Base-by-base conservation (phyloP, 30 jellyfish, hydroid and myxozoan species). In the Clytia hemisphaerica region DNA sequence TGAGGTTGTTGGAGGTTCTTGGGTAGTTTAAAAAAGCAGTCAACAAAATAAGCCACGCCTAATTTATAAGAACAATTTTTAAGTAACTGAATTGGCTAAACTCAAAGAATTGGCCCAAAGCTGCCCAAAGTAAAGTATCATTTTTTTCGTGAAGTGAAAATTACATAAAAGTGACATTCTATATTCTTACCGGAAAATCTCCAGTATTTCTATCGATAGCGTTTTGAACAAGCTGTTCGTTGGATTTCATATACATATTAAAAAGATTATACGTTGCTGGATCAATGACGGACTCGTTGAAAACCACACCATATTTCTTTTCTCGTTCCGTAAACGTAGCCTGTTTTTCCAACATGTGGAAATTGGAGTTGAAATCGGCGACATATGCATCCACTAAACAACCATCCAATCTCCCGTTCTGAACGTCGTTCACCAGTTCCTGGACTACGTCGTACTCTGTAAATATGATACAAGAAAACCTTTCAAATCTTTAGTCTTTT, bases 101-200 rank as follows among this genome's bases (percentile, higher is more conserved):
- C n/a, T n/a, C n/a, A n/a, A n/a, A n/a, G n/a, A n/a, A n/a, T n/a
- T n/a, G n/a, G n/a, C n/a, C n/a, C n/a, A n/a, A n/a, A n/a, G n/a
- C n/a, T n/a, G n/a, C n/a, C n/a, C n/a, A n/a, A n/a, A n/a, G n/a
- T n/a, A n/a, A n/a, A n/a, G n/a, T n/a, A n/a, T n/a, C n/a, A n/a
- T n/a, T n/a, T n/a, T n/a, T n/a, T n/a, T n/a, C n/a, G n/a, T n/a
- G n/a, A n/a, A n/a, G n/a, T n/a, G n/a, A n/a, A n/a, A n/a, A n/a
- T n/a, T n/a, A n/a, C n/a, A n/a, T n/a, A n/a, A n/a, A n/a, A n/a
- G n/a, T n/a, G n/a, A n/a, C n/a, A n/a, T n/a, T n/a, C n/a, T n/a
- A n/a, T n/a, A n/a, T n/a, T n/a, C 61, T 44, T 65, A 65, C 78
- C 40, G 70, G 70, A 40, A 21, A 19, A 10, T 65, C 61, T 16